Evolutionary conservation across 2,888 invertebrate species (phyloP), one percentile per base, ranked within the genome.

Genomic region (Altica lythri): DNA sequence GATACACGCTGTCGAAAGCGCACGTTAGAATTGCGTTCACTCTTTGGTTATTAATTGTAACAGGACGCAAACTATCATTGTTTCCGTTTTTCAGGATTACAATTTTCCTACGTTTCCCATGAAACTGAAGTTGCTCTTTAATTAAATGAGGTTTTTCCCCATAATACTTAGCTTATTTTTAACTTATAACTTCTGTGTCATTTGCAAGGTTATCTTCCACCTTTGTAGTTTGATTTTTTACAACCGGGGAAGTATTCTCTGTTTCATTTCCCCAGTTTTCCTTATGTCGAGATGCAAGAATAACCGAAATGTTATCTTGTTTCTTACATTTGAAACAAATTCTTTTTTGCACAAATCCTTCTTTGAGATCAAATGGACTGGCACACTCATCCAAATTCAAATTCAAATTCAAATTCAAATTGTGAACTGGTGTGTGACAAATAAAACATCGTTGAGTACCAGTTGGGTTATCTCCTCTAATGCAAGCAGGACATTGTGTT

Each of bases 371-470:
- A 8, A 19, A 12, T 6, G 35, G 12, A 12, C 17, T 29, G 1
- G 43, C 19, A 25, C 45, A 45, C 10, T 12, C 18, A 16, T 46
- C 32, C n/a, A n/a, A n/a, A n/a, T n/a, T n/a, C n/a, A n/a, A n/a
- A n/a, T n/a, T n/a, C n/a, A n/a, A n/a, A n/a, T n/a, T n/a, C 10
- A 46, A 32, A 4, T 14, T 30, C 10, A 46, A 32, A 4, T 14
- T 30, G 30, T 46, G 46, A 29, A 46, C 46, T 17, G 29, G 9
- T 34, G 17, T 17, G 17, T 17, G 17, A 18, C 46, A 46, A n/a
- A 34, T 12, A 4, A 34, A 16, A 18, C 46, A 34, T 10, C 17
- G 17, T 16, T 34, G 46, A 4, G 27, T 17, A 14, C 32, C 45
- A 16, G 45, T 32, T 2, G 45, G 45, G n/a, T 32, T 8, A 10